Percentiles rank a stretch among this genome's conserved stretches.
phyloP scores from a whole-genome alignment of 2,113 vertebrate species.

The Pteronura brasiliensis region DNA sequence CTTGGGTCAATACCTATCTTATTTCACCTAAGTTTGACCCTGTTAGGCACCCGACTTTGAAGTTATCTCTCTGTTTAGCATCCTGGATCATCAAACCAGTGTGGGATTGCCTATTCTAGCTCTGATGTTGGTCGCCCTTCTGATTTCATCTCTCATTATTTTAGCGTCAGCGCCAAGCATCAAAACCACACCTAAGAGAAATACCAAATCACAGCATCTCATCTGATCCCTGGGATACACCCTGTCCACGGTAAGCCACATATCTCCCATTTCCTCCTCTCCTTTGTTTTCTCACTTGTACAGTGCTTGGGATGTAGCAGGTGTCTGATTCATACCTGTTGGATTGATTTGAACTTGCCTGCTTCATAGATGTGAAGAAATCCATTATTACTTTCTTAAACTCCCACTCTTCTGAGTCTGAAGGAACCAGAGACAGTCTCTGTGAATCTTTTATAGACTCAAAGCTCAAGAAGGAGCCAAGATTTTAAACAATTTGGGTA shows the following conservation, averaged over 20 bases:
- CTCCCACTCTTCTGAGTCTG: not conserved
- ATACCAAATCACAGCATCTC: not conserved
- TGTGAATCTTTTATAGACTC: not conserved
- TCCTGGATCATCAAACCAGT: not conserved
- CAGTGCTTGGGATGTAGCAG: not conserved
- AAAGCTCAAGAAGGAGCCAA: slow-evolving; percentile 13
- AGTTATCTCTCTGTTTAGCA: not conserved
- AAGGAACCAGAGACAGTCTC: not conserved
- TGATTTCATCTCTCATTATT: not conserved
- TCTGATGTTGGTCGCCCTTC: not conserved
- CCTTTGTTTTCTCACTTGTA: not conserved
- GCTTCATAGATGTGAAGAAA: slow-evolving; percentile 10
- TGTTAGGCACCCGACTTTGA: not conserved
- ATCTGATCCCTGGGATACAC: not conserved
- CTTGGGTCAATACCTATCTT: not conserved
- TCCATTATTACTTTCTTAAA: not conserved
- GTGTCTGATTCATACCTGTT: not conserved
- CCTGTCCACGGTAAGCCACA: not conserved
- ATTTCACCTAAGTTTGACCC: not conserved
- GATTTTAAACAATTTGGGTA: slow-evolving; percentile 5
- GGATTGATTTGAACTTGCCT: slow-evolving; percentile 22
- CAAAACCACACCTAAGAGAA: slow-evolving; percentile 5
- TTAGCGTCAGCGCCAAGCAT: not conserved
- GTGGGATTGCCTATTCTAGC: not conserved
- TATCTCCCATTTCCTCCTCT: not conserved